A percentile compares a stretch with the other conserved stretches of the same genome.
These are phyloP conservation scores for Anarrhichthys ocellatus DNA, from an alignment of 2,113 vertebrate species.

Conservation along the genomic window DNA sequence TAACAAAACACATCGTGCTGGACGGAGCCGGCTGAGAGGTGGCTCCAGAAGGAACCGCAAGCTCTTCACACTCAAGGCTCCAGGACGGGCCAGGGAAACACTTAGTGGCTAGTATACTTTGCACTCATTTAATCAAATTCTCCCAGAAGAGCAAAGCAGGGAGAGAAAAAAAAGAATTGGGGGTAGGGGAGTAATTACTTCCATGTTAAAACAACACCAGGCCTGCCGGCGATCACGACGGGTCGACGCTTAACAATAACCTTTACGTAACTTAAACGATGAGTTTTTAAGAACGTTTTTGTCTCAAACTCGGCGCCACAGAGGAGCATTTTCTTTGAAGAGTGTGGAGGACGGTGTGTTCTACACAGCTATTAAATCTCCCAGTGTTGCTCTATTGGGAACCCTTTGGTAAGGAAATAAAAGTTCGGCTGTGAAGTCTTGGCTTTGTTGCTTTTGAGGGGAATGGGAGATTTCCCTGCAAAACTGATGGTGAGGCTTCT, in stretches of 20 bases:
- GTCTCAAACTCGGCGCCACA: constrained; percentile 36
- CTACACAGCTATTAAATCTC: constrained; percentile 44
- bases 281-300: constrained; percentile 46
- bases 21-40: constrained; percentile 23
- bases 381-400: constrained; percentile 57
- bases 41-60: constrained; percentile 59
- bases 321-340: constrained; percentile 57
- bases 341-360: constrained; percentile 36
- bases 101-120: constrained; percentile 62
- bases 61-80: constrained; percentile 47
- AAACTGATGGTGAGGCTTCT: constrained; percentile 13
- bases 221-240: constrained; percentile 58
- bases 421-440: constrained; percentile 49
- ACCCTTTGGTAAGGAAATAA: constrained; percentile 62
- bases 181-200: constrained; percentile 71
- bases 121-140: constrained; percentile 69
- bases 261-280: constrained; percentile 66
- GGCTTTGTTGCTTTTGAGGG: constrained; percentile 37
- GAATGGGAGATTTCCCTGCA: constrained; percentile 18
- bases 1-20: constrained; percentile 60
- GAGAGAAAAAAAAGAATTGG: not conserved
- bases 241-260: constrained; percentile 60
- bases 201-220: constrained; percentile 72
- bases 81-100: constrained; percentile 56
- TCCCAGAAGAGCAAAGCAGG: constrained; percentile 47